phyloP scores from a whole-genome alignment of 2,113 vertebrate species.

The Myotis yumanensis region DNA sequence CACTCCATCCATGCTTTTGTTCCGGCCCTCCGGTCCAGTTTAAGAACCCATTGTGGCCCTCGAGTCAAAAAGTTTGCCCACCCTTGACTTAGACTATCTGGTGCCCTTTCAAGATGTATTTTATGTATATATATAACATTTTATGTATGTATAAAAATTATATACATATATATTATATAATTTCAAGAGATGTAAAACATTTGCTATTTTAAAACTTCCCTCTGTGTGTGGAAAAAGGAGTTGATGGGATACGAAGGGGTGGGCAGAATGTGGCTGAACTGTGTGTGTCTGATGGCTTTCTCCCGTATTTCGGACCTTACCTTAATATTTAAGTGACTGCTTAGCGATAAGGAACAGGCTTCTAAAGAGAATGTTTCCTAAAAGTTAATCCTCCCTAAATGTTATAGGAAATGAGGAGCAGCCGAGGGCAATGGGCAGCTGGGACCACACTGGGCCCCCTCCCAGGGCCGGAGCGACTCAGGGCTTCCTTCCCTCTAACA shows the following conservation, averaged over 20 bases:
- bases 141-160: too few relatives aligned
- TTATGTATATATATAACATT: too few relatives aligned
- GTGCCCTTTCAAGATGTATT: not conserved
- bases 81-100: not conserved
- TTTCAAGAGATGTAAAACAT: too few relatives aligned
- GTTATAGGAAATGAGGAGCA: constrained; percentile 51
- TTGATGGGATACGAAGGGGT: not conserved
- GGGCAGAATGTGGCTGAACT: not conserved
- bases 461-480: not conserved
- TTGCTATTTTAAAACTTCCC: not conserved
- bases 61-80: too few relatives aligned
- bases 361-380: constrained; percentile 61
- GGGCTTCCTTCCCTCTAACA: not conserved
- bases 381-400: constrained; percentile 55
- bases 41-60: too few relatives aligned
- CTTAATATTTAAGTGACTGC: constrained; percentile 69
- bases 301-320: constrained; percentile 38
- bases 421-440: not conserved
- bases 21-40: too few relatives aligned
- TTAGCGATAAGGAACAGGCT: constrained; percentile 64
- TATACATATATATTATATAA: too few relatives aligned
- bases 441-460: not conserved
- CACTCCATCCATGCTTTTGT: too few relatives aligned
- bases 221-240: not conserved
- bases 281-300: not conserved